Evolutionary conservation across 2,113 vertebrate genomes (phyloP).

Genomic region (Tringa solitaria): DNA sequence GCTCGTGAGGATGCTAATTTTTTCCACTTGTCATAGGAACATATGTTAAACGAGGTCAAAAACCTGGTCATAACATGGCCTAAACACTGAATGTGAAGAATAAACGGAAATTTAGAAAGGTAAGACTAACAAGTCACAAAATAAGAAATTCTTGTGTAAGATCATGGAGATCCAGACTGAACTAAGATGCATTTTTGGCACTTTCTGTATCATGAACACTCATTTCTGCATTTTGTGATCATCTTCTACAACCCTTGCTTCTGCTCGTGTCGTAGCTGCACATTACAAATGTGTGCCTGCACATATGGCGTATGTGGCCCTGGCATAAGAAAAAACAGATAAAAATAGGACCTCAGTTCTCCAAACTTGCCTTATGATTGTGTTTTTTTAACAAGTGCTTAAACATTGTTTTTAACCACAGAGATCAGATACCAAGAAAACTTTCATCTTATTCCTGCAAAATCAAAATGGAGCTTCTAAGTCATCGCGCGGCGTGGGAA

Average conservation of each 20-base stretch:
- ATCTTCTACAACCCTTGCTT: fast-evolving
- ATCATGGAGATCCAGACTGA: not conserved
- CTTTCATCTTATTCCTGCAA: conserved; percentile 64
- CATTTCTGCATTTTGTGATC: not conserved
- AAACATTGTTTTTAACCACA: conserved; percentile 66
- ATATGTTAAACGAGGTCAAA: not conserved
- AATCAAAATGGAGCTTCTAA: conserved; percentile 63
- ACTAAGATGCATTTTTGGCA: not conserved
- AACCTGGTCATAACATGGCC: not conserved
- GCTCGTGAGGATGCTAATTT: not conserved
- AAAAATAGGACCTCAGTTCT: conserved; percentile 32
- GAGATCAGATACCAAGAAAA: conserved; percentile 62
- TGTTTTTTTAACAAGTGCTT: not conserved
- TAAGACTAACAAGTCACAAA: not conserved
- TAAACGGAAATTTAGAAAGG: not conserved
- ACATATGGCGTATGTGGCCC: fast-evolving
- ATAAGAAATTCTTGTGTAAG: not conserved
- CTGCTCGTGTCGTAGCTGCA: not conserved
- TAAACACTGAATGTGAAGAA: not conserved
- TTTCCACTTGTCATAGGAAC: not conserved
- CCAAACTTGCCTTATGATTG: not conserved
- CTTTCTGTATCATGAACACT: not conserved
- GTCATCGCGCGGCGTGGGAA: conserved; percentile 4
- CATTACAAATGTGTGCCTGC: fast-evolving
- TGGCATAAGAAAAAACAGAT: not conserved